These are phyloP conservation scores for Menidia beryllina DNA, from an alignment of 2,113 vertebrate genomes.

Conservation along the genomic window DNA sequence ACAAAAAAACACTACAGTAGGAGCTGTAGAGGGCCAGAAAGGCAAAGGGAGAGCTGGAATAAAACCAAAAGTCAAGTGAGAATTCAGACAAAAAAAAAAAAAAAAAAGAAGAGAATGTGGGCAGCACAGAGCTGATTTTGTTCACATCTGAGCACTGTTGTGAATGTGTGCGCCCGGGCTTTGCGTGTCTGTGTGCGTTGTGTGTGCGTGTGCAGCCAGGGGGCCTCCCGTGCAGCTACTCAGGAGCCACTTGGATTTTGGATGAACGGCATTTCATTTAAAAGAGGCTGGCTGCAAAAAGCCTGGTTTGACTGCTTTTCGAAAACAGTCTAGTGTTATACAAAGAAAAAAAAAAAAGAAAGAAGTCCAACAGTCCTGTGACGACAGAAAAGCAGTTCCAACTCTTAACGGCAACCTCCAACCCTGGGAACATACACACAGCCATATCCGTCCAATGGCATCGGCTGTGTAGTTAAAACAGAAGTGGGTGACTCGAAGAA, in stretches of 20 bases:
- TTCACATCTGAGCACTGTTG: conserved; percentile 43
- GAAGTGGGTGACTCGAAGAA: conserved; percentile 32
- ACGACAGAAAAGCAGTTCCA: conserved; percentile 30
- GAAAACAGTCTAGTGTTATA: conserved; percentile 60
- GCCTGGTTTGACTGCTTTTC: conserved; percentile 65
- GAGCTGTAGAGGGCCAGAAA: neutral
- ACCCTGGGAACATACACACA: conserved; percentile 52
- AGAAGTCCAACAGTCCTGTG: no score
- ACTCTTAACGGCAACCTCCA: conserved; percentile 44
- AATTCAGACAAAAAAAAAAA: conserved; percentile 43
- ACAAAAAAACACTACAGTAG: conserved; percentile 12
- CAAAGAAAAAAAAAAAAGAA: no score
- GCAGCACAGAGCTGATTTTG: conserved; percentile 34
- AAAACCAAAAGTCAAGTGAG: conserved; percentile 45
- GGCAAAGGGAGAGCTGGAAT: conserved; percentile 3
- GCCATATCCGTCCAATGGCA: conserved; percentile 42
- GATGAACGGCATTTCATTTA: conserved; percentile 51
- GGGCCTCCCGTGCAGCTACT: conserved; percentile 37
- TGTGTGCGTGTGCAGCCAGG: neutral
- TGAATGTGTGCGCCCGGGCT: conserved; percentile 7
- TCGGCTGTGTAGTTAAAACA: conserved; percentile 34
- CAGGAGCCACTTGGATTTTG: conserved; percentile 67
- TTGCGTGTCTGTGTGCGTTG: neutral
- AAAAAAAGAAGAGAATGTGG: conserved; percentile 40
- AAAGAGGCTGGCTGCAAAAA: conserved; percentile 54